These are phyloP conservation scores for Sterna hirundo DNA, from an alignment of 2,113 vertebrate species.

Conservation along the genomic window DNA sequence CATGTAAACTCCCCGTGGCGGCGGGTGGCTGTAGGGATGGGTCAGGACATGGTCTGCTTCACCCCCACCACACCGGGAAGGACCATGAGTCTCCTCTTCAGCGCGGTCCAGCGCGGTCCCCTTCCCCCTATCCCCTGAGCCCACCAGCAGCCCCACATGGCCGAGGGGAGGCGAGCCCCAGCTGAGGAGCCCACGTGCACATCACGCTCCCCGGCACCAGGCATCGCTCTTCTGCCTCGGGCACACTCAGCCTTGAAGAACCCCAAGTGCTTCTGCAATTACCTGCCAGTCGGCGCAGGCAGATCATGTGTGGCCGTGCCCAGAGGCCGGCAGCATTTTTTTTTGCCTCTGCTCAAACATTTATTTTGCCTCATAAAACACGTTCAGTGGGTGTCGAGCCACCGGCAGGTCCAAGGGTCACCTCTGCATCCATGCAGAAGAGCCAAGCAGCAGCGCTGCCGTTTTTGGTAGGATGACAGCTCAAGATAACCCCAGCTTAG, in stretches of 20 bases:
- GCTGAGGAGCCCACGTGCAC: rapidly evolving
- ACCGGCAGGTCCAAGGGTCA: not conserved
- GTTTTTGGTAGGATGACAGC: not conserved
- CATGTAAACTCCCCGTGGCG: not conserved
- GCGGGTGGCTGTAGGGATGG: not conserved
- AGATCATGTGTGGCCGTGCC: rapidly evolving
- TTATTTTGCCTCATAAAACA: not conserved
- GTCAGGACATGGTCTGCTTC: not conserved
- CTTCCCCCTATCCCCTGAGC: not conserved
- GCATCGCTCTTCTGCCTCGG: not conserved
- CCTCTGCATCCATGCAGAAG: rapidly evolving
- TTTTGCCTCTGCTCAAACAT: not conserved
- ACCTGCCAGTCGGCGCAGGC: too few relatives aligned
- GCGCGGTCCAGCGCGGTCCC: rapidly evolving
- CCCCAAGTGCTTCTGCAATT: not conserved
- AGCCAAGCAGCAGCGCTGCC: not conserved
- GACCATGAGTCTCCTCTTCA: not conserved
- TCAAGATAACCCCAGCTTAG: not conserved
- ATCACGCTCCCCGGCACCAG: too few relatives aligned
- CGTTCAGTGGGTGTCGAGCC: rapidly evolving
- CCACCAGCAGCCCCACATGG: rapidly evolving
- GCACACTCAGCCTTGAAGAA: not conserved
- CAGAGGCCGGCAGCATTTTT: not conserved
- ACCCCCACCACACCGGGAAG: not conserved
- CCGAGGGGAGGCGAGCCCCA: rapidly evolving